A percentile compares a stretch with the other conserved stretches of the same genome.
These are phyloP conservation scores for Psittacula cyanocephala DNA, from an alignment of 2,113 vertebrate species.

Conservation along the genomic window DNA sequence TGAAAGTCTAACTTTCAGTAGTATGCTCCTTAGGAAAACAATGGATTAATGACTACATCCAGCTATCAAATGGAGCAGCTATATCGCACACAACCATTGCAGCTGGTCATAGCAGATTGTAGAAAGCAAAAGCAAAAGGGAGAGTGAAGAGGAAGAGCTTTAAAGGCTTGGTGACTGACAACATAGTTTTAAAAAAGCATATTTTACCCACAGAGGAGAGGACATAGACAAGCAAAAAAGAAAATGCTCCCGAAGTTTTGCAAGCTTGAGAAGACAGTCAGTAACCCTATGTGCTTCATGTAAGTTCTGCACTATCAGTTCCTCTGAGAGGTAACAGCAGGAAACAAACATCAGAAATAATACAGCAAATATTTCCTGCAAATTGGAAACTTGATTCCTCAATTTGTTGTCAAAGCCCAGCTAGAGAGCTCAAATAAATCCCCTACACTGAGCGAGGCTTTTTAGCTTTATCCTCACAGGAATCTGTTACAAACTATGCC, in stretches of 20 bases:
- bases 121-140: not conserved
- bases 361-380: not conserved
- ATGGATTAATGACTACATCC: not conserved
- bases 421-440: not conserved
- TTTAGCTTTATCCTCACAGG: not conserved
- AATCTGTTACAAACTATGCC: not conserved
- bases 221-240: not conserved
- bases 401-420: not conserved
- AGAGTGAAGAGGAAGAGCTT: not conserved
- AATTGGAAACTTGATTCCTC: not conserved
- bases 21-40: not conserved
- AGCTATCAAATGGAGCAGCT: not conserved
- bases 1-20: not conserved
- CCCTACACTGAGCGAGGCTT: not conserved
- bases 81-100: not conserved
- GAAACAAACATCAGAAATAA: not conserved
- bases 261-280: not conserved
- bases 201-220: not conserved
- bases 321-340: not conserved
- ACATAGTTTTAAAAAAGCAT: not conserved
- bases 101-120: not conserved
- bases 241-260: not conserved
- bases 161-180: not conserved
- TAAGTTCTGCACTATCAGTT: not conserved
- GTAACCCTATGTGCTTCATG: rapidly evolving